phyloP scores from a whole-genome alignment of 2,888 invertebrate species.

The Catocala nupta region DNA sequence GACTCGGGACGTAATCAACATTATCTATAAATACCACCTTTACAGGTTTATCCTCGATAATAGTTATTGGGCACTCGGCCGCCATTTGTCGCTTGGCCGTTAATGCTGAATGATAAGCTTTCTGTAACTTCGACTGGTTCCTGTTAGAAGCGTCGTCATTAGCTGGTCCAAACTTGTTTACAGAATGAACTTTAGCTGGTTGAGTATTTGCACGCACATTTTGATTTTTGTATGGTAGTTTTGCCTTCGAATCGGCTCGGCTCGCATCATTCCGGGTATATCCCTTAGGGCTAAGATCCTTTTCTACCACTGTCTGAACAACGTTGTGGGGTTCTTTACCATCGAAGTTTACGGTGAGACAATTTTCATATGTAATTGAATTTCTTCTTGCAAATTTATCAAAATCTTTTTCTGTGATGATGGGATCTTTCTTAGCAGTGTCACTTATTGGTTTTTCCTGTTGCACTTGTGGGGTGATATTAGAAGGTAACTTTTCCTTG shows the following conservation, averaged over 20 bases:
- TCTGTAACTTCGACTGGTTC: slow-evolving; percentile 78
- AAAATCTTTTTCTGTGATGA: slow-evolving; percentile 83
- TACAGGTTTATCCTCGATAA: slow-evolving; percentile 83
- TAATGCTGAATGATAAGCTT: slow-evolving; percentile 77
- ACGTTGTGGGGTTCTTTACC: slow-evolving; percentile 71
- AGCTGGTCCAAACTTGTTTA: slow-evolving; percentile 48
- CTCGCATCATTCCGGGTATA: slow-evolving; percentile 65
- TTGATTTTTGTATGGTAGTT: slow-evolving; percentile 63
- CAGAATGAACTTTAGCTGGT: slow-evolving; percentile 55
- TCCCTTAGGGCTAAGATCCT: slow-evolving; percentile 63
- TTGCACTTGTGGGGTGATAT: slow-evolving; percentile 15
- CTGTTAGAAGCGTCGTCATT: slow-evolving; percentile 66
- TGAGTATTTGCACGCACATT: slow-evolving; percentile 54
- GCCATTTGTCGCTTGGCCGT: slow-evolving; percentile 73
- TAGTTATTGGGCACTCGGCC: slow-evolving; percentile 69
- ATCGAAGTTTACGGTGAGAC: slow-evolving; percentile 75
- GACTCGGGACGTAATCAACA: slow-evolving; percentile 64
- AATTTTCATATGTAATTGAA: slow-evolving; percentile 78
- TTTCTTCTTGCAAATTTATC: slow-evolving; percentile 82
- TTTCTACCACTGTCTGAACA: slow-evolving; percentile 70
- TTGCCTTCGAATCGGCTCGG: slow-evolving; percentile 65
- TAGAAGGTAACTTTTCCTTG: slow-evolving; percentile 42
- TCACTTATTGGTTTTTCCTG: slow-evolving; percentile 42
- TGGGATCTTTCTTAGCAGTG: slow-evolving; percentile 64
- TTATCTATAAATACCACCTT: slow-evolving; percentile 80